Conservation (phyloP, 2,113 vertebrate genomes). For the Scortum barcoo region DNA sequence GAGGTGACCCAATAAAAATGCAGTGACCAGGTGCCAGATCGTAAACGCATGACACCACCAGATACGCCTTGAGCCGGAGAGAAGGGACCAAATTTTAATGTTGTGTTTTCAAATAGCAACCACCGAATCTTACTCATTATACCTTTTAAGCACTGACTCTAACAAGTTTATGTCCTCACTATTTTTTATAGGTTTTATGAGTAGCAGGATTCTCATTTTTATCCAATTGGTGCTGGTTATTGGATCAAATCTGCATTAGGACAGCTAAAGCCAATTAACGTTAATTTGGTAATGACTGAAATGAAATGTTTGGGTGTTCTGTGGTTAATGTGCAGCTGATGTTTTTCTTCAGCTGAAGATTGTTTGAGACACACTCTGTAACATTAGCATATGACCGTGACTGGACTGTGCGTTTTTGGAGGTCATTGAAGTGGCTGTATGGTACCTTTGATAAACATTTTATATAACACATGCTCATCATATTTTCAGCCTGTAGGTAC, state of each 20-base stretch:
- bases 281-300: slow-evolving; percentile 3
- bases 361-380: background rate
- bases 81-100: too few relatives aligned
- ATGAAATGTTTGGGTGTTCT: slow-evolving; percentile 6
- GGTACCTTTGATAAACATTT: slow-evolving; percentile 6
- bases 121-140: too few relatives aligned
- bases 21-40: too few relatives aligned
- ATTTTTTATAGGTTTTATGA: too few relatives aligned
- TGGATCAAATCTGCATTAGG: slow-evolving; percentile 24
- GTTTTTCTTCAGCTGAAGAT: slow-evolving; percentile 12
- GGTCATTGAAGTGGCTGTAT: background rate
- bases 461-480: background rate
- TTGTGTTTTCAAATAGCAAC: too few relatives aligned
- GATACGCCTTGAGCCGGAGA: too few relatives aligned
- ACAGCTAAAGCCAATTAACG: slow-evolving; percentile 5
- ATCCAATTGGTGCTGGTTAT: background rate
- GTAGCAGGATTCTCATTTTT: background rate
- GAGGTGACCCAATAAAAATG: too few relatives aligned
- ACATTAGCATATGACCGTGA: background rate
- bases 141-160: background rate
- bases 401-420: background rate
- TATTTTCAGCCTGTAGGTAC: background rate
- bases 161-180: too few relatives aligned
- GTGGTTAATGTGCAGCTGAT: slow-evolving; percentile 28
- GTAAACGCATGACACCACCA: too few relatives aligned